Base-by-base conservation (phyloP, 2,888 invertebrate species). In the Diaperis boleti region DNA sequence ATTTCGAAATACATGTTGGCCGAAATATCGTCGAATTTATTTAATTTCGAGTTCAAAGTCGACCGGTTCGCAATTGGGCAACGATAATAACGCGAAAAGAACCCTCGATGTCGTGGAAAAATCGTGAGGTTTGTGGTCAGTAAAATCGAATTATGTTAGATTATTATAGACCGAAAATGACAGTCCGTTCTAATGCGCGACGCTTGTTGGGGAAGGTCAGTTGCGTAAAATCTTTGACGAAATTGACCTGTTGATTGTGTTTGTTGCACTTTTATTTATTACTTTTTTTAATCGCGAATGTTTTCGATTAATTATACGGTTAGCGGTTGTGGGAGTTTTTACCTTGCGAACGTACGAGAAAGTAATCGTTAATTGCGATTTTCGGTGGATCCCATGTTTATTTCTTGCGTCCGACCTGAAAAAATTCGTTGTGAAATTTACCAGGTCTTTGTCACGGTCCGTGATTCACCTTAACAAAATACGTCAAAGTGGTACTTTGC, bases 11-110 rank as follows among this genome's bases (percentile, higher is more conserved):
- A 22, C 26, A 2, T 3, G 6, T 1, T 20, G 41, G 41, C 41
- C 41, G 41, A 42, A 17, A 42, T 39, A 20, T 20, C 18, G 20
- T 10, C 41, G 41, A 18, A 26, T 49, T 33, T 49, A 15, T 18
- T 49, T 33, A 52, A 52, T 52, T 52, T 20, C 31, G 42, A 55
- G 55, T 55, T 55, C 55, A 55, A 55, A 55, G 55, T 42, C 55
- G 42, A 55, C 55, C 10, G 33, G 55, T 55, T 55, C 11, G 26
- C n/a, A 11, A 13, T 45, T 45, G 31, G 7, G 45, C 31, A 45
- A 45, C 13, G 8, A 20, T 4, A 20, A 44, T 20, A 44, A 44
- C 10, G 22, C 18, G 11, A 44, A 20, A 20, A 44, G 8, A 2
- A 4, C 44, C 13, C 26, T 4, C 26, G 26, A 7, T n/a, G 20